phyloP scores from a whole-genome alignment of 2,888 invertebrate species.

The Merodon equestris region DNA sequence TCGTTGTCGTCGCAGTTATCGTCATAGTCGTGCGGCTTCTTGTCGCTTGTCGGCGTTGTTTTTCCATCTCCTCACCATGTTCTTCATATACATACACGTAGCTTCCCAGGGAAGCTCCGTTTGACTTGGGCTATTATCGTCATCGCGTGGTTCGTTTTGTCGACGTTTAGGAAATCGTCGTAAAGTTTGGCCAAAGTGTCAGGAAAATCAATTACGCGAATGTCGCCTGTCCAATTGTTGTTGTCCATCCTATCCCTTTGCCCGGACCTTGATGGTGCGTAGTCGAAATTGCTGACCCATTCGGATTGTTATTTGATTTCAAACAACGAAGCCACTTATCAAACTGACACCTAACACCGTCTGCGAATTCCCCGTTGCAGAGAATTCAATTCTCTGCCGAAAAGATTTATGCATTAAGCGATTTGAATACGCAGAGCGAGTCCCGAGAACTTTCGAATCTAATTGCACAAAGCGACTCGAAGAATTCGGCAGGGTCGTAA shows the following conservation, averaged over 20 bases:
- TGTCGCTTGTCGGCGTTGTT: no score
- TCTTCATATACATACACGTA: no score
- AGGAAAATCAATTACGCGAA: slow-evolving; percentile 67
- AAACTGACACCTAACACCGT: slow-evolving; percentile 68
- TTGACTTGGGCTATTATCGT: slow-evolving; percentile 51
- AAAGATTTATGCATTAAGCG: slow-evolving; percentile 39
- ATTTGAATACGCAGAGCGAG: slow-evolving; percentile 11
- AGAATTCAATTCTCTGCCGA: slow-evolving; percentile 59
- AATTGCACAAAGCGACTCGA: no score
- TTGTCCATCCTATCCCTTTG: background rate
- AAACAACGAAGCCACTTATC: slow-evolving; percentile 67
- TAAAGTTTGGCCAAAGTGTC: slow-evolving; percentile 68
- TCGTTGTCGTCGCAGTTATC: slow-evolving; percentile 42
- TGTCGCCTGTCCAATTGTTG: slow-evolving; percentile 68
- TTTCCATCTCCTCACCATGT: no score
- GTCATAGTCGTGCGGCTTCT: slow-evolving; percentile 17
- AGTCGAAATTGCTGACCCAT: slow-evolving; percentile 61
- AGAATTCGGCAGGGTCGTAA: no score
- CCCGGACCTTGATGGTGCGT: slow-evolving; percentile 20
- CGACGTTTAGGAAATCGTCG: slow-evolving; percentile 54
- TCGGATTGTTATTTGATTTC: slow-evolving; percentile 66
- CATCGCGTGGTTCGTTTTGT: slow-evolving; percentile 47
- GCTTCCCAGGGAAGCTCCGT: background rate
- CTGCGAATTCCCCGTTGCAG: slow-evolving; percentile 57
- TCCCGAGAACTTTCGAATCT: background rate